Evolutionary conservation across 2,113 vertebrate genomes (phyloP), one percentile per base, ranked within the genome.

Genomic region (Redunca redunca): DNA sequence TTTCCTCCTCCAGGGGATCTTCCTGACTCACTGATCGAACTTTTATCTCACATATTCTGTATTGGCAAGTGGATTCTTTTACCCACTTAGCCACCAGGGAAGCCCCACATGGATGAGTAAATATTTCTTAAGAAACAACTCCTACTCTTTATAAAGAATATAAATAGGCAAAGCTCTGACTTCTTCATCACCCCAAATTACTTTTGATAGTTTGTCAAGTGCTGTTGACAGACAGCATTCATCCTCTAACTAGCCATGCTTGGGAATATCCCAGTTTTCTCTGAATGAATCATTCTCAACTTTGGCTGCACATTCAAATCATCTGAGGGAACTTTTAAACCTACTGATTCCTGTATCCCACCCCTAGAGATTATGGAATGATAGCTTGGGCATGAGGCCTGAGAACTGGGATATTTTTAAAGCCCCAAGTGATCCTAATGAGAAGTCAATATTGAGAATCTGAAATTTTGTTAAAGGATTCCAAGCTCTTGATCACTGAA

Each of bases 391-490:
- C 82, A 82, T 33, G 36, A 48, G 25, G 17, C 53, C 74, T 67
- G 6, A 52, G 28, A 23, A 30, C 0, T 92, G 92, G 58, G 19
- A 55, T 30, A 26, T 80, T 84, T 91, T 85, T 64, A 94, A 85
- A 90, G 19, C 14, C 81, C 28, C 36, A 83, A 81, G 52, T 96
- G 84, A 97, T 90, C 95, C 40, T 95, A 91, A 96, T 26, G 21
- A 90, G 36, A 25, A 95, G 26, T 13, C 55, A 64, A 17, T 36
- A 46, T 30, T 67, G 21, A 81, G 36, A 83, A 84, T 95, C 30
- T 88, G 46, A 86, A 96, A 93, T 88, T 77, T 16, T 92, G 46
- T 92, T 93, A 77, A 96, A 94, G 23, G 64, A 95, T 94, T 92
- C 23, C 36, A 78, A 57, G 80, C 16, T 50, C 60, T 90, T 53